Conservation (phyloP, 2,113 vertebrate genomes). For the Rana temporaria region DNA sequence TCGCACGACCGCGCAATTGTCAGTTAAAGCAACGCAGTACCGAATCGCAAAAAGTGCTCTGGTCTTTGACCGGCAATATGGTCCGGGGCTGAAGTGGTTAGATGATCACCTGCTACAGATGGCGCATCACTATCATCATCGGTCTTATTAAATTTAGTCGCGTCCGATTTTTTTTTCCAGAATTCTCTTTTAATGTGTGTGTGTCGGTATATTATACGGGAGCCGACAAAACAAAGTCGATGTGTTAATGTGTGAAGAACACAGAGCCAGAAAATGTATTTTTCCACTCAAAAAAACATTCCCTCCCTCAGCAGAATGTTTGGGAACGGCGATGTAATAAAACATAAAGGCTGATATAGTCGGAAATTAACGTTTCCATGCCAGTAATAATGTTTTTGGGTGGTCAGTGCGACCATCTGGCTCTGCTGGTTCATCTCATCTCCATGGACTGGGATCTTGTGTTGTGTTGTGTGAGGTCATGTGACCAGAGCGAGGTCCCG, state of each 20-base stretch:
- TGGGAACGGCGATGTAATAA: slow-evolving; percentile 24
- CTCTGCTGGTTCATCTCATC: neutral
- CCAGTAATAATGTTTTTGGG: slow-evolving; percentile 28
- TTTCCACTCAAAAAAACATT: slow-evolving; percentile 33
- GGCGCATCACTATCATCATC: too few relatives aligned
- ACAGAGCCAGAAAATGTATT: slow-evolving; percentile 6
- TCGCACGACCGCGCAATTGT: too few relatives aligned
- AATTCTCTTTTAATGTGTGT: too few relatives aligned
- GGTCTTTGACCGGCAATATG: too few relatives aligned
- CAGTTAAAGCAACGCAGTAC: too few relatives aligned
- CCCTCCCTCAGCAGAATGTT: slow-evolving; percentile 6
- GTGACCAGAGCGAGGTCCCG: neutral
- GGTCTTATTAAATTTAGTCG: too few relatives aligned
- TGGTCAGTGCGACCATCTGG: slow-evolving; percentile 10
- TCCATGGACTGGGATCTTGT: too few relatives aligned
- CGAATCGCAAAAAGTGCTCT: too few relatives aligned
- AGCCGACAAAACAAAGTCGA: neutral
- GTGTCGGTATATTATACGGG: neutral
- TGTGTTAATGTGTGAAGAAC: slow-evolving; percentile 18
- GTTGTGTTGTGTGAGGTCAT: neutral
- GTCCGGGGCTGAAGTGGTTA: too few relatives aligned
- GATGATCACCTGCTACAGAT: too few relatives aligned
- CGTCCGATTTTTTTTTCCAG: too few relatives aligned
- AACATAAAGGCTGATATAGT: slow-evolving; percentile 21
- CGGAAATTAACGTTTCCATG: neutral